A percentile compares a stretch with the other conserved stretches of the same genome.
Evolutionary conservation across 2,113 vertebrate genomes (phyloP).

Genomic region (Apeltes quadracus): DNA sequence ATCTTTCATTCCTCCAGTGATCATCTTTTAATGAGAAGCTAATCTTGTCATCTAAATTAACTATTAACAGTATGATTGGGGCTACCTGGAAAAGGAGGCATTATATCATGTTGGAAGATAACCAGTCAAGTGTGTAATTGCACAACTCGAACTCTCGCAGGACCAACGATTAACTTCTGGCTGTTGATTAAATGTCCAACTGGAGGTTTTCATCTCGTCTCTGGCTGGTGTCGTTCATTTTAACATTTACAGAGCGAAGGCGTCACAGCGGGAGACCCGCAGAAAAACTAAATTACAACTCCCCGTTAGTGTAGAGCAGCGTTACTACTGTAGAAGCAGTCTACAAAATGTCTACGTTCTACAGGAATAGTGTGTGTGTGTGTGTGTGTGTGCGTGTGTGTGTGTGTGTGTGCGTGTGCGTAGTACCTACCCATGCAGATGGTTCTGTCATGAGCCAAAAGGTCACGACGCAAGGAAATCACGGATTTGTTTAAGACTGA

Average conservation of each 20-base stretch:
- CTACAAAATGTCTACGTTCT: no score
- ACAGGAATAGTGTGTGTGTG: no score
- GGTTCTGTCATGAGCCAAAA: constrained; percentile 30
- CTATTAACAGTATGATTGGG: constrained; percentile 25
- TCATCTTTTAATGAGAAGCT: constrained; percentile 29
- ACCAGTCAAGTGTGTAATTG: constrained; percentile 17
- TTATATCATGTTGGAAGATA: constrained; percentile 22
- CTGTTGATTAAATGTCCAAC: constrained; percentile 22
- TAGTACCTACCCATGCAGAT: no score
- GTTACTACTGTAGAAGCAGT: no score
- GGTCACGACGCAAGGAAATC: constrained; percentile 11
- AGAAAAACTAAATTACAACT: no score
- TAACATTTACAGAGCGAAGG: no score
- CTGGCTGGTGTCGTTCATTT: no score
- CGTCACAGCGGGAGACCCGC: no score
- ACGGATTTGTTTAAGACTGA: constrained; percentile 18
- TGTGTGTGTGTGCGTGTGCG: no score
- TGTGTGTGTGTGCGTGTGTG: no score
- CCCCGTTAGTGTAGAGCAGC: no score
- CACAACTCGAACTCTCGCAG: constrained; percentile 11
- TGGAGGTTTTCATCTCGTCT: background rate
- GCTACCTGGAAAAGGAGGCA: constrained; percentile 39
- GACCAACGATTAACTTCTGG: background rate
- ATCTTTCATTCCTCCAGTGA: constrained; percentile 36
- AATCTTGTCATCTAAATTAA: constrained; percentile 37